These are phyloP conservation scores for Eufriesea mexicana DNA, from an alignment of 1,140 invertebrate genomes.

Conservation along the genomic window DNA sequence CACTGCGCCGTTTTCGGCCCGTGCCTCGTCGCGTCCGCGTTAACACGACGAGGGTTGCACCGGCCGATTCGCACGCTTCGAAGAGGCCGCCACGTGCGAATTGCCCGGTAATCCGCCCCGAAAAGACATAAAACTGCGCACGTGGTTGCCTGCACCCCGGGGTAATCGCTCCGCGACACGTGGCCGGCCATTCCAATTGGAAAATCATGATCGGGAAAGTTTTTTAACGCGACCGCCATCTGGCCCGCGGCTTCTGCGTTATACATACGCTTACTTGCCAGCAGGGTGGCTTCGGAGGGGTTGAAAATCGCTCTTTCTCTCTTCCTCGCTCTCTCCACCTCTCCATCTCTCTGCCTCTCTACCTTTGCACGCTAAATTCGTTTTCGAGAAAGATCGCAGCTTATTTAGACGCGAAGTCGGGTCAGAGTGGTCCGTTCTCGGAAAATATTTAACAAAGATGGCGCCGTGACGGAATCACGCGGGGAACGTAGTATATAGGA, in stretches of 20 bases:
- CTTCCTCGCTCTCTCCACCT: no score
- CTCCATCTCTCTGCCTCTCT: no score
- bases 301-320: background rate
- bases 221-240: conserved; percentile 64
- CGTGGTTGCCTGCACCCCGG: background rate
- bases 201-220: conserved; percentile 60
- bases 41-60: background rate
- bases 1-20: no score
- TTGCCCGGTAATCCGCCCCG: conserved; percentile 30
- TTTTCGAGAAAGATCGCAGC: background rate
- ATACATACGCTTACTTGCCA: background rate
- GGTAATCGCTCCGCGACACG: conserved; percentile 41
- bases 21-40: background rate
- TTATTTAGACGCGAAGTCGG: conserved; percentile 4
- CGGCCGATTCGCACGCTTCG: background rate
- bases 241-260: conserved; percentile 29
- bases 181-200: conserved; percentile 56
- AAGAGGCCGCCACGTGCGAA: conserved; percentile 11
- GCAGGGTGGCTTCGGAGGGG: background rate
- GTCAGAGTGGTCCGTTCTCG: no score
- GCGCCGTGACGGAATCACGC: background rate
- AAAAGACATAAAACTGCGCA: conserved; percentile 45
- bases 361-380: no score
- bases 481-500: conserved; percentile 44
- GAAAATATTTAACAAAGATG: conserved; percentile 47